Base-by-base conservation (phyloP, 2,797 vertebrate genomes). In the Sardinella longiceps region DNA sequence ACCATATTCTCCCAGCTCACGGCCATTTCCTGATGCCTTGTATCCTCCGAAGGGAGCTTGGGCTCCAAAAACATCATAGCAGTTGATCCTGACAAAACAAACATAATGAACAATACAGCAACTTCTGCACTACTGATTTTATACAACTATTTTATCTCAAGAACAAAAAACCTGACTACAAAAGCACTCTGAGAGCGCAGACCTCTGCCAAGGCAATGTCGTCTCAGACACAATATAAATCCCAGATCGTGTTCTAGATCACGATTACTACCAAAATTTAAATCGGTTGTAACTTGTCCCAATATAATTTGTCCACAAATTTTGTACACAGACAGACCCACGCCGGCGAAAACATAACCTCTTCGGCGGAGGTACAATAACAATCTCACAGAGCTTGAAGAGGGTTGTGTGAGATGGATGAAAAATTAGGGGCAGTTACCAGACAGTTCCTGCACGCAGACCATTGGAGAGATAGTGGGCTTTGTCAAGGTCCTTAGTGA, bases 21-120 rank as follows among this genome's bases (percentile, higher is more conserved):
- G 92, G 30, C 98, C 98, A 0, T 87, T 97, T 20, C 98, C 98
- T 10, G 98, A 99, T 83, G 96, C 92, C 91, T 99, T 99, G 93
- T 97, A 99, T 25, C 98, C 98, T 0, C 98, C 98, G 58, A 99
- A 99, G 0, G 98, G 98, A n/a, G 96, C 95, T 91, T 99, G 98
- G 74, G 94, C 93, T 9, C 94, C 96, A 63, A 99, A 97, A 80
- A 98, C 97, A 0, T 99, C 89, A 1, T 99, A 99, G 87, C 98
- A 99, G 88, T 99, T 99, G 23, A 99, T 80, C 98, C 98, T 99
- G 87, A 39, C 66, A 84, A 86, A 12, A 0, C 11, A 15, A 30
- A 63, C 33, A 70, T 11, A 33, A 70, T 30, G 63, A 70, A 33
- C 63, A 70, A 33, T 70, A 70, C 20, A 23, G 53, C 20, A n/a